A percentile compares a stretch with the other conserved stretches of the same genome.
phyloP scores from a whole-genome alignment of 92 coral and sea anemone genomes.

The Epizoanthus ramosus region DNA sequence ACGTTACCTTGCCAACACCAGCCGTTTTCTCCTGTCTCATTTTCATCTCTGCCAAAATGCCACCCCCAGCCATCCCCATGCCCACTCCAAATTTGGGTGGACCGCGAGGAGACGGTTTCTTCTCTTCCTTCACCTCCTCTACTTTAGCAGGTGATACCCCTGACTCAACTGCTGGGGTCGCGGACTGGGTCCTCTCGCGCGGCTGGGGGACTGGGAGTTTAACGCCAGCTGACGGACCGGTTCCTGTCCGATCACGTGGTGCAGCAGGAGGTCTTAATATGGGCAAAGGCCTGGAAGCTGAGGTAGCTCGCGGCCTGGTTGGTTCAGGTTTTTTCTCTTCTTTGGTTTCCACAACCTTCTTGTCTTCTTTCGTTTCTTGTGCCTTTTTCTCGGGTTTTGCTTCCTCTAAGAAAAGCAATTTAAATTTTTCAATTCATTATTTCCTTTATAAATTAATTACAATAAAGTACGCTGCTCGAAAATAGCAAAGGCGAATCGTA shows the following conservation, averaged over 20 bases:
- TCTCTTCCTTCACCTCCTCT: conserved; percentile 48
- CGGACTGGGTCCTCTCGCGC: conserved; percentile 55
- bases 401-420: not conserved
- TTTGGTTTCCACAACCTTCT: not conserved
- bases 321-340: conserved; percentile 20
- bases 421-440: too few relatives aligned
- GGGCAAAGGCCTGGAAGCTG: conserved; percentile 40
- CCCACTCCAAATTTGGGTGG: conserved; percentile 98
- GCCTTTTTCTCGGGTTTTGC: not conserved
- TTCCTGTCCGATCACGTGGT: conserved; percentile 74
- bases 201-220: conserved; percentile 54
- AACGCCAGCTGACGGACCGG: conserved; percentile 45
- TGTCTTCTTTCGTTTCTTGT: not conserved
- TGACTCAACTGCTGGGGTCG: conserved; percentile 34
- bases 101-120: conserved; percentile 55
- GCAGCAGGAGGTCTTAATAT: conserved; percentile 46
- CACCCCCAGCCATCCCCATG: conserved; percentile 88
- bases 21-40: conserved; percentile 80
- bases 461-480: too few relatives aligned
- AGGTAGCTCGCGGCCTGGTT: conserved; percentile 24
- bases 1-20: conserved; percentile 66
- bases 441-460: too few relatives aligned
- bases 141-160: conserved; percentile 5
- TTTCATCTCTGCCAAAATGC: conserved; percentile 95
- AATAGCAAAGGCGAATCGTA: too few relatives aligned